Evolutionary conservation across 2,888 invertebrate species (phyloP), one percentile per base, ranked within the genome.

Genomic region (Tanypteryx hageni): DNA sequence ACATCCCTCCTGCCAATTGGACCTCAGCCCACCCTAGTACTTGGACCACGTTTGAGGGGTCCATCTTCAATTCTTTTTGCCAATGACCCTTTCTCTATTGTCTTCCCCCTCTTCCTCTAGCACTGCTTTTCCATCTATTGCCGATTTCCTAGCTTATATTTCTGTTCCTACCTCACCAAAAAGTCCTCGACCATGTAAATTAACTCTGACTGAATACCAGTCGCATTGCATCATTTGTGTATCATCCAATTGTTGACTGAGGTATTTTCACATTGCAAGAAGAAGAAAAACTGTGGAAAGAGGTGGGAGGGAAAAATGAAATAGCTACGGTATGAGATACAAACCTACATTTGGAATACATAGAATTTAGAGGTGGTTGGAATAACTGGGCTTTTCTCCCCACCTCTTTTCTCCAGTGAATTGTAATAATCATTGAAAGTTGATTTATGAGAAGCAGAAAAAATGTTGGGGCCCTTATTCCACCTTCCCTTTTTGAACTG

Each of bases 31-130:
- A 89, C 89, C 89, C 68, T 89, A 89, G 89, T 89, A 64, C 89
- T 89, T 89, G 89, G 89, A 89, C 89, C 89, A 89, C 89, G 89
- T 89, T 89, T 89, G 89, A 89, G 89, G 89, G 89, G 89, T 89
- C 89, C 89, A 89, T 89, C 89, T 89, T 89, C 89, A 64, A 89
- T 89, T 89, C 89, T 89, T 89, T 89, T 89, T 89, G 89, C 89
- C 89, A 89, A 64, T 89, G 89, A 89, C 89, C 89, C 89, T 89
- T 89, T 89, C 89, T 89, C 89, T 89, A 89, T 89, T 89, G 89
- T 89, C 89, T 89, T 89, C 89, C 89, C 86, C 86, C 89, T 64
- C 89, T 89, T 89, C 89, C 61, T 64, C 89, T 89, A 89, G 89
- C 89, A 89, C 89, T 64, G 89, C 89, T 89, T 89, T 64, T 89